Conservation (phyloP, 2,888 invertebrate genomes). For the Timema cristinae region DNA sequence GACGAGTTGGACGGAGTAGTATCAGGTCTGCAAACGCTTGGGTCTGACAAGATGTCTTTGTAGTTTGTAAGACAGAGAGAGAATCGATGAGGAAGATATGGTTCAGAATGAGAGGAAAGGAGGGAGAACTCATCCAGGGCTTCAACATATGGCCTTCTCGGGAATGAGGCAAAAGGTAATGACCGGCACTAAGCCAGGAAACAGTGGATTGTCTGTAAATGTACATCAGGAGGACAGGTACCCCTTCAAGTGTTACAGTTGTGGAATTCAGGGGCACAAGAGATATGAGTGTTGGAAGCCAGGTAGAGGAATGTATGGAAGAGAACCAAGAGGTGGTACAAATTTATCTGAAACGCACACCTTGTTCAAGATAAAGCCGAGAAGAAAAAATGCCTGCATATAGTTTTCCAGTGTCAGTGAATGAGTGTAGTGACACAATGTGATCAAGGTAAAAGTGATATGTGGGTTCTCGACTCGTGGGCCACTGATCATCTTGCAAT, state of each 20-base stretch:
- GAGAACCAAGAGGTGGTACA: not conserved
- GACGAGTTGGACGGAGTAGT: too few species aligned
- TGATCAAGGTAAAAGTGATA: not conserved
- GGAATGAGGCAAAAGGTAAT: not conserved
- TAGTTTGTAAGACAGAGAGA: too few species aligned
- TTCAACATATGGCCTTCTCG: not conserved
- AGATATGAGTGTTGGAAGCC: not conserved
- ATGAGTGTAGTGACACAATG: not conserved
- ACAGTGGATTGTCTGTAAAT: not conserved
- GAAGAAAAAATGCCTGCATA: not conserved
- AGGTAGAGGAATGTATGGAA: too few species aligned
- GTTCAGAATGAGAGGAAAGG: too few species aligned
- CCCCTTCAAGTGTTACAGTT: conserved; percentile 3
- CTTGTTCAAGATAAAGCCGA: not conserved
- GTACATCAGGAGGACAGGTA: not conserved
- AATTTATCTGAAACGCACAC: not conserved
- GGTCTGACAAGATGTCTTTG: too few species aligned
- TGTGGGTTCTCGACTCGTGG: not conserved
- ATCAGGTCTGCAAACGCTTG: too few species aligned
- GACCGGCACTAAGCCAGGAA: not conserved
- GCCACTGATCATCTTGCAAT: not conserved
- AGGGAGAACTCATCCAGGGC: too few species aligned
- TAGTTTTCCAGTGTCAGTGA: not conserved
- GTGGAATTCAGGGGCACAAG: too few species aligned
- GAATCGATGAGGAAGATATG: too few species aligned